These are phyloP conservation scores for Callyntrura guangdongensis DNA, from an alignment of 2,888 invertebrate species.

Conservation along the genomic window DNA sequence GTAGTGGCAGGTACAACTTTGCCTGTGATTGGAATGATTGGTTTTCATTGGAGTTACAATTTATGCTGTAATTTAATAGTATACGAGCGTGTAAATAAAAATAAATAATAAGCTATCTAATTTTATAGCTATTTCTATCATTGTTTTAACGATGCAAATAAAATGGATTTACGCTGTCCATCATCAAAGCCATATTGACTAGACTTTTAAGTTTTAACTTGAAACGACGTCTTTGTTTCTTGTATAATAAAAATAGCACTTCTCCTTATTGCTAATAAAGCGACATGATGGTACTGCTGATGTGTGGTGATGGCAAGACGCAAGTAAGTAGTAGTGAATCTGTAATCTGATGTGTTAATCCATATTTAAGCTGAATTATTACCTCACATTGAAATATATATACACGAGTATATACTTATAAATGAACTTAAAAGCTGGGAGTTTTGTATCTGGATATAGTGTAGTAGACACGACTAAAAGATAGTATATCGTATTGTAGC, in stretches of 20 bases:
- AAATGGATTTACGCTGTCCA: background rate
- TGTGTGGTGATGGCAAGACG: background rate
- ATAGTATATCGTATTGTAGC: constrained; percentile 12
- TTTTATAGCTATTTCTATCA: constrained; percentile 8
- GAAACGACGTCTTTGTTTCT: too few species aligned
- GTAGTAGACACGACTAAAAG: background rate
- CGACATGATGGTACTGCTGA: background rate
- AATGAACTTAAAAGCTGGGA: background rate
- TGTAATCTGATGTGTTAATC: constrained; percentile 7
- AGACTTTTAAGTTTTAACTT: too few species aligned
- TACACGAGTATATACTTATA: background rate
- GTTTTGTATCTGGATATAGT: background rate
- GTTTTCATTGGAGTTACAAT: too few species aligned
- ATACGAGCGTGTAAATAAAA: background rate
- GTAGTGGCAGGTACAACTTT: too few species aligned
- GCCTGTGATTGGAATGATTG: too few species aligned
- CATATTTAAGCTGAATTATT: constrained; percentile 37
- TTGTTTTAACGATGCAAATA: constrained; percentile 14
- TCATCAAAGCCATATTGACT: constrained; percentile 8
- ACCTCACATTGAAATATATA: constrained; percentile 4
- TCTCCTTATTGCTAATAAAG: too few species aligned
- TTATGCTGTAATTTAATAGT: too few species aligned
- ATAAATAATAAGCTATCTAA: background rate
- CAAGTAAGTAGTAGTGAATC: background rate
- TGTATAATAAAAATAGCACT: too few species aligned